A percentile compares a stretch with the other conserved stretches of the same genome.
Conservation (phyloP, 2,113 vertebrate genomes). For the Poeciliopsis retropinna region DNA sequence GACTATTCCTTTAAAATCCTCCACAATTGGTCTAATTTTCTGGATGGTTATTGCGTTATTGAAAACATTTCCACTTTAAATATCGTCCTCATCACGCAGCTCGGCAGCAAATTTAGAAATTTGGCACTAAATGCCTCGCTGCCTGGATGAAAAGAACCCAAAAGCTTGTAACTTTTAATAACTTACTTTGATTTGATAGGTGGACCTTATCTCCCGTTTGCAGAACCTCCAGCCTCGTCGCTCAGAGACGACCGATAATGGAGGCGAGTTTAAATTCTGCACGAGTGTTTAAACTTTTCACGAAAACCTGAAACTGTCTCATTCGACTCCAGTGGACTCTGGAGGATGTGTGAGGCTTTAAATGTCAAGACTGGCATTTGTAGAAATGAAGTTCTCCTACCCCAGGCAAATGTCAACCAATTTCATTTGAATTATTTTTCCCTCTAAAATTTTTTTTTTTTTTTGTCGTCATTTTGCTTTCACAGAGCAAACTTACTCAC, state of each 20-base stretch:
- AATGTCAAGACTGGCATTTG: not conserved
- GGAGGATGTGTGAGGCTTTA: not conserved
- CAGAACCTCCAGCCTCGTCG: constrained; percentile 34
- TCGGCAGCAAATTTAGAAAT: too few relatives aligned
- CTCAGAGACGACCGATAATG: constrained; percentile 26
- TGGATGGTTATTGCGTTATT: too few relatives aligned
- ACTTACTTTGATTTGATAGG: too few relatives aligned
- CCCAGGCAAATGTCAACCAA: not conserved
- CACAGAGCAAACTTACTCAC: too few relatives aligned
- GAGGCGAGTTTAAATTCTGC: not conserved
- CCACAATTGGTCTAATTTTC: too few relatives aligned
- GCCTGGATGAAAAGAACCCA: too few relatives aligned
- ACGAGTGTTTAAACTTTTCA: not conserved
- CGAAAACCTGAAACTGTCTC: not conserved
- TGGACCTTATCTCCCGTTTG: constrained; percentile 49
- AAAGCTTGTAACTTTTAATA: too few relatives aligned
- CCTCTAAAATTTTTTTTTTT: not conserved
- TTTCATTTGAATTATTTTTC: not conserved
- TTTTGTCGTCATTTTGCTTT: too few relatives aligned
- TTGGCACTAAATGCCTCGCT: too few relatives aligned
- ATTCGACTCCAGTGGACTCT: not conserved
- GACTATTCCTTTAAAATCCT: too few relatives aligned
- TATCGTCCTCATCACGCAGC: too few relatives aligned
- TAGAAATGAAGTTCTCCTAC: not conserved
- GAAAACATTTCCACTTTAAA: too few relatives aligned